Evolutionary conservation across 2,888 invertebrate genomes (phyloP), one percentile per base, ranked within the genome.

Genomic region (Drosophila merina): DNA sequence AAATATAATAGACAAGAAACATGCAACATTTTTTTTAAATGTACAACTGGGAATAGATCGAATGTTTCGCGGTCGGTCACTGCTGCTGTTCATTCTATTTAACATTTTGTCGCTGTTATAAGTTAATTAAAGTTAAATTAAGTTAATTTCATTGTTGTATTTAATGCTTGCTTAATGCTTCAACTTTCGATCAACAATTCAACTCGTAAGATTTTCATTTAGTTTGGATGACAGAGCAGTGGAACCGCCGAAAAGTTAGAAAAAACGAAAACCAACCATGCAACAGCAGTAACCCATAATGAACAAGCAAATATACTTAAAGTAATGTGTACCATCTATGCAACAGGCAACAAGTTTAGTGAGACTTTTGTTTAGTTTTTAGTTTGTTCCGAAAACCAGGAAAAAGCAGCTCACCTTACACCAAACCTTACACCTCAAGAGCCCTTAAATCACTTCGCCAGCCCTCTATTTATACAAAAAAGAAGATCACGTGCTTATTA

Each of bases 301-400:
- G 38, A 54, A 55, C 33, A 51, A 71, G 42, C 60, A 62, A 72
- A 56, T 28, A 57, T 72, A 55, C 72, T 72, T 64, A 72, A 72
- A 63, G 49, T 70, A 70, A 70, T 71, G 60, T 70, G 42, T 62
- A 63, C 63, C 47, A 62, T 60, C 36, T 12, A 33, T 33, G 33
- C 33, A 33, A 58, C 59, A 75, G 54, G 50, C 62, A 62, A 63
- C 56, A 68, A 72, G 66, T 66, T 74, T 60, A 78, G 79, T 64
- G 72, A 77, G 72, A 72, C 69, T 60, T 76, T 51, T 72, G 71
- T 70, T 81, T 71, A 84, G 66, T 84, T 80, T 20, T 20, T 20
- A 20, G 20, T 20, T 67, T 68, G 80, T 79, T 78, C 82, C 79
- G 72, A 73, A 74, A 73, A 79, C 66, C 48, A 66, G 25, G 20